A percentile compares a stretch with the other conserved stretches of the same genome.
Conservation (phyloP, 1,140 invertebrate species). For the Pogonomyrmex californicus region DNA sequence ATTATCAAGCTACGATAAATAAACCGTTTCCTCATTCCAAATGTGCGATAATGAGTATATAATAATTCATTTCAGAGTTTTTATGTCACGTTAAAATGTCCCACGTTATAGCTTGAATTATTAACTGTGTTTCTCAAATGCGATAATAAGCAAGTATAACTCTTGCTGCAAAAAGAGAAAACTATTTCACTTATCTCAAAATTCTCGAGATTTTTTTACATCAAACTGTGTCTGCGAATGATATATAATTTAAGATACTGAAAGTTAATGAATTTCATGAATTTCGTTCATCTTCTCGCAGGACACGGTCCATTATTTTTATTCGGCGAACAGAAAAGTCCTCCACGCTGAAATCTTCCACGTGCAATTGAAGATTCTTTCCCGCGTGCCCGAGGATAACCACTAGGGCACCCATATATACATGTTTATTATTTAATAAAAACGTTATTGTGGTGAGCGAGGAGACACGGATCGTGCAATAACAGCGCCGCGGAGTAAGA, state of each 20-base stretch:
- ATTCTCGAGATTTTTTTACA: no score
- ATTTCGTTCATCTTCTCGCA: not conserved
- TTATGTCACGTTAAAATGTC: not conserved
- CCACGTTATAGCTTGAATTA: not conserved
- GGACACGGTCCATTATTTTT: slow-evolving; percentile 26
- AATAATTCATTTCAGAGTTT: not conserved
- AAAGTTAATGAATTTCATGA: not conserved
- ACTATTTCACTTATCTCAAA: no score
- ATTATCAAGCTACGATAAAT: not conserved
- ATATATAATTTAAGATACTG: not conserved
- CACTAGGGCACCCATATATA: slow-evolving; percentile 40
- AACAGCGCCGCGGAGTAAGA: slow-evolving; percentile 72
- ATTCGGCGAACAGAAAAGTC: not conserved
- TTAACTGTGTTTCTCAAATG: not conserved
- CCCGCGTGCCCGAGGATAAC: not conserved
- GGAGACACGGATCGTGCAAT: slow-evolving; percentile 73
- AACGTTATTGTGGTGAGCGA: slow-evolving; percentile 79
- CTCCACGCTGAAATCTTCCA: not conserved
- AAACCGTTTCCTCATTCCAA: not conserved
- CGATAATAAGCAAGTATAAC: not conserved
- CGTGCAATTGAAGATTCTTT: slow-evolving; percentile 36
- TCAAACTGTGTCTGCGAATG: not conserved
- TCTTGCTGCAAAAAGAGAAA: not conserved
- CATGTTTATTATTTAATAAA: slow-evolving; percentile 83
- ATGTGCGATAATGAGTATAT: not conserved